Base-by-base conservation (phyloP, 35 echinoderm and acorn worm species). In the Lytechinus pictus region DNA sequence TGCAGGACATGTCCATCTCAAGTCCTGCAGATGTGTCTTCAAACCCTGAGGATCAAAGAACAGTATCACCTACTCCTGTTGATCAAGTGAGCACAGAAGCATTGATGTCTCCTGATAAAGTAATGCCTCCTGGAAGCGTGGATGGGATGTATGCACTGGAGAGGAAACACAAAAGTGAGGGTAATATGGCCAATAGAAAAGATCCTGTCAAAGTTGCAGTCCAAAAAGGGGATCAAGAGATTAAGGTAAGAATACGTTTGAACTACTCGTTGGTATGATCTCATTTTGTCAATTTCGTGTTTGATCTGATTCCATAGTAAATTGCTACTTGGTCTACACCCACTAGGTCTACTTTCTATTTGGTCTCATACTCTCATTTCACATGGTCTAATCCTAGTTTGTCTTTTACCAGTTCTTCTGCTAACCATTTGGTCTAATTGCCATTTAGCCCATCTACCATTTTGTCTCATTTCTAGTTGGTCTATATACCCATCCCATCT, bases 91-190 rank as follows among this genome's bases (percentile, higher is more conserved):
- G 14, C 53, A 94, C 9, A 14, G 54, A 79, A 79, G 66, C 66
- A 7, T 24, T 24, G 66, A 79, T 79, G 66, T 79, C 66, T 27
- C 66, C 66, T 79, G 66, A 79, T 24, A 79, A 79, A 79, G 66
- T 24, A 16, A 24, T 79, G 66, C 0, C 21, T 0, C 21, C 66
- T 19, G 66, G 19, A 19, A 91, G 10, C 89, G 52, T 51, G 29
- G 89, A 91, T 52, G 53, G 53, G 89, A 91, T 91, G 89, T 51
- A 54, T 52, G 19, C 16, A 54, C 28, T 91, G n/a, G 53, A 91
- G 14, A 91, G 89, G 33, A 91, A 54, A 27, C 89, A 91, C 89
- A 91, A 13, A 54, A 91, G 89, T 9, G 33, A 91, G n/a, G 89
- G 5, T 24, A 8, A 24, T 79, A 1, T 79, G 66, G 66, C 19